Conservation (phyloP, 2,888 invertebrate genomes). For the Lycocerus yunnanus region DNA sequence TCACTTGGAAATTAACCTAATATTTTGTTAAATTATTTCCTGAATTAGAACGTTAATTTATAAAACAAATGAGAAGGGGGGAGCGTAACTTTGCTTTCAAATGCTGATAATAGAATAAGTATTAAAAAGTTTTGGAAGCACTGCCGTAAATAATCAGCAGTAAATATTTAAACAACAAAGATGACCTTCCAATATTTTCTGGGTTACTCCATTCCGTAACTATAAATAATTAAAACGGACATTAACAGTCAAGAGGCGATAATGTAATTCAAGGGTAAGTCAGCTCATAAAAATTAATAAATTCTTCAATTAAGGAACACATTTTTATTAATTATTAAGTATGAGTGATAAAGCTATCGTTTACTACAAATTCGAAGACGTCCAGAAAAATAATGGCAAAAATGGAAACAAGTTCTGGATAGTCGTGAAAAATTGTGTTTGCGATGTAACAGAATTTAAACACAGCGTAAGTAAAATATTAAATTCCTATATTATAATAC, state of each 20-base stretch:
- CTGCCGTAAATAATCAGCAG: background rate
- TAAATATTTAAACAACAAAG: background rate
- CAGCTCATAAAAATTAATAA: background rate
- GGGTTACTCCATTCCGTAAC: background rate
- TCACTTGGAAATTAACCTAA: too few relatives aligned
- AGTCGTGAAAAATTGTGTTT: conserved; percentile 67
- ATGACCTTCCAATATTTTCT: background rate
- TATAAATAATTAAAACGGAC: background rate
- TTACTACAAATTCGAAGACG: conserved; percentile 60
- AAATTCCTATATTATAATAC: background rate
- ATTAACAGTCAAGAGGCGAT: background rate
- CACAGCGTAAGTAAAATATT: background rate
- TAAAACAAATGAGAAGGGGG: too few relatives aligned
- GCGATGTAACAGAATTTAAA: conserved; percentile 70
- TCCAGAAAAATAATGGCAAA: conserved; percentile 63
- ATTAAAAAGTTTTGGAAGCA: background rate
- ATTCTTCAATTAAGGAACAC: background rate
- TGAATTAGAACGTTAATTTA: too few relatives aligned
- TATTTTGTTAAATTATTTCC: too few relatives aligned
- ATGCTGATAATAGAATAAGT: too few relatives aligned
- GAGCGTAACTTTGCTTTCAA: too few relatives aligned
- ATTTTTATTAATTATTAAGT: background rate
- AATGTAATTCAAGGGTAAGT: background rate
- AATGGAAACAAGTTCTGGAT: conserved; percentile 64
- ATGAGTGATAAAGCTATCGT: conserved; percentile 7